Evolutionary conservation across 2,113 vertebrate species (phyloP).

Genomic region (Phodopus roborovskii): DNA sequence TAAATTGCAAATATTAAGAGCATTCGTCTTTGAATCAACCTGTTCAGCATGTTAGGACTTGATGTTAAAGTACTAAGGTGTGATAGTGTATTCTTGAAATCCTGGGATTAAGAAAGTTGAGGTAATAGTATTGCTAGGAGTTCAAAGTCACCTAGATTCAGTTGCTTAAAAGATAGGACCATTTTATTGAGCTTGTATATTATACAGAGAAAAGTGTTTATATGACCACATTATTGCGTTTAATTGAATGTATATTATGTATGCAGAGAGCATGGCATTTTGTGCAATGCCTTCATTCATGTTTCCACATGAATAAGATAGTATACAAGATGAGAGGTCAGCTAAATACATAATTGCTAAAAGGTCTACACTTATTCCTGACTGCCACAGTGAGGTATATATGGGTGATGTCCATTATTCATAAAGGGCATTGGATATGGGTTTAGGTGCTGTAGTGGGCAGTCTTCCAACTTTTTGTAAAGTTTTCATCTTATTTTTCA

Average conservation of each 20-base stretch:
- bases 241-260: too few relatives aligned
- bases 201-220: too few relatives aligned
- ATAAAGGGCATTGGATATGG: neutral
- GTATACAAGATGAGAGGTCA: accelerated
- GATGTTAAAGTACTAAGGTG: neutral
- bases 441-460: neutral
- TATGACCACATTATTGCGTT: too few relatives aligned
- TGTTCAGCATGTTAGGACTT: neutral
- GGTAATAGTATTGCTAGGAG: neutral
- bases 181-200: too few relatives aligned
- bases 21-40: neutral
- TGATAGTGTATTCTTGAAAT: neutral
- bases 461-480: neutral
- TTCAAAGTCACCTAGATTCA: neutral
- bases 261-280: too few relatives aligned
- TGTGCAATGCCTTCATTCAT: neutral
- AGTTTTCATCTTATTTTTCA: neutral
- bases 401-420: neutral
- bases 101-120: neutral
- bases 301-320: neutral
- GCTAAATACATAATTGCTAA: too few relatives aligned
- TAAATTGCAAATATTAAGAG: neutral
- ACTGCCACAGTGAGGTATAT: neutral
- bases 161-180: neutral
- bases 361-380: neutral